Evolutionary conservation across 2,888 invertebrate species (phyloP).

Genomic region (Schizotus pectinicornis): DNA sequence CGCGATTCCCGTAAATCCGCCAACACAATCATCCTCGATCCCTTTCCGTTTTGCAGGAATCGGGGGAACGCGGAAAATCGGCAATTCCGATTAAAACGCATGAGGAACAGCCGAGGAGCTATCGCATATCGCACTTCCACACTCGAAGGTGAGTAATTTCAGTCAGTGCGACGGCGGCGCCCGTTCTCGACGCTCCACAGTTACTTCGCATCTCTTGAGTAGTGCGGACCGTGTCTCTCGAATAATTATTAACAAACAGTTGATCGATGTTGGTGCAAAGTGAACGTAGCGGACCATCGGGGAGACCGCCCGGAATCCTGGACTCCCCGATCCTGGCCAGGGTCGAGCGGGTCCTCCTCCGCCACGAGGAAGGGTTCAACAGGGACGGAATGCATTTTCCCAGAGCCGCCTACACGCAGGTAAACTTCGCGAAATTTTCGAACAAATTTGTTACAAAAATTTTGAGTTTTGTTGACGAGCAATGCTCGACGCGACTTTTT

Average conservation of each 20-base stretch:
- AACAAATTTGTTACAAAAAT: no score
- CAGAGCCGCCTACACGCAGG: constrained; percentile 54
- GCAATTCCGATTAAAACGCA: no score
- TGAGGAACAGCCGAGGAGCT: no score
- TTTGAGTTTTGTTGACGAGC: no score
- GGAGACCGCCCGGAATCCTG: constrained; percentile 60
- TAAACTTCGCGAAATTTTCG: no score
- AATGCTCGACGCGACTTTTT: not conserved
- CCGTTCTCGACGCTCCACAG: not conserved
- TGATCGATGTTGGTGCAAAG: constrained; percentile 48
- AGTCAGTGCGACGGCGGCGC: no score
- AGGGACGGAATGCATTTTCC: constrained; percentile 48
- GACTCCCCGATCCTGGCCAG: constrained; percentile 67
- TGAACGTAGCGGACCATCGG: constrained; percentile 37
- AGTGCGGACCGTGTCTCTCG: not conserved
- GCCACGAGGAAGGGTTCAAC: constrained; percentile 59
- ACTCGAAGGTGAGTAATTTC: no score
- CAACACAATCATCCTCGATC: no score
- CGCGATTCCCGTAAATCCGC: no score
- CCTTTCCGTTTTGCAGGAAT: no score
- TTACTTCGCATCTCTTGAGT: not conserved
- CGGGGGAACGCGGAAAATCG: no score
- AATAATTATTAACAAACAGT: not conserved
- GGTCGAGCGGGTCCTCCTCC: constrained; percentile 65
- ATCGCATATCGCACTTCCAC: no score